Percentiles rank a stretch among this genome's conserved stretches.
Evolutionary conservation across 2,113 vertebrate genomes (phyloP).

Genomic region (Equus quagga): DNA sequence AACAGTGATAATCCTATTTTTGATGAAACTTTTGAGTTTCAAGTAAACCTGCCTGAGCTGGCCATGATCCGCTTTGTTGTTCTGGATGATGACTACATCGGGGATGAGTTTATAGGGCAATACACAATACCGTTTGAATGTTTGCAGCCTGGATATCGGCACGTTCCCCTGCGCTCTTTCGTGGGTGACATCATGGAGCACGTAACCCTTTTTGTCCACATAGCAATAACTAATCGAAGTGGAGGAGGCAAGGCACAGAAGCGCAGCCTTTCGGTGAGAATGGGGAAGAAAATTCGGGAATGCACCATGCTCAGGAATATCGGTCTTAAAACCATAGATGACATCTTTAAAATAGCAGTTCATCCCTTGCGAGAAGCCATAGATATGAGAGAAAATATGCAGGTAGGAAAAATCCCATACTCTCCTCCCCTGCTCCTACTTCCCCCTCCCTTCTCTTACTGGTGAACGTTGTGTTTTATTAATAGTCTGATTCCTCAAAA

Average conservation of each 20-base stretch:
- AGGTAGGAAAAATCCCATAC: slow-evolving; percentile 87
- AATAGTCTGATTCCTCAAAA: background rate
- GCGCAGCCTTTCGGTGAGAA: slow-evolving; percentile 94
- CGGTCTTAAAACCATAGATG: slow-evolving; percentile 94
- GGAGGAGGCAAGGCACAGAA: slow-evolving; percentile 97
- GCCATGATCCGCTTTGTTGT: slow-evolving; percentile 97
- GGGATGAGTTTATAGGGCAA: slow-evolving; percentile 99
- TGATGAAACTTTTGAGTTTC: slow-evolving; percentile 98
- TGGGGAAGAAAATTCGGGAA: slow-evolving; percentile 93
- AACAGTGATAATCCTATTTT: slow-evolving; percentile 98
- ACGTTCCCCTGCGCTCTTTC: slow-evolving; percentile 94
- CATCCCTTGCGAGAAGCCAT: slow-evolving; percentile 94
- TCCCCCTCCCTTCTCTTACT: background rate
- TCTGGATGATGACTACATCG: slow-evolving; percentile 98
- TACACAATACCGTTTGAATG: slow-evolving; percentile 97
- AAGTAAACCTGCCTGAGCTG: slow-evolving; percentile 97
- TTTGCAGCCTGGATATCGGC: slow-evolving; percentile 96
- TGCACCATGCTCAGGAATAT: slow-evolving; percentile 95
- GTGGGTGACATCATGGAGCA: slow-evolving; percentile 95
- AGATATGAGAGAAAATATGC: slow-evolving; percentile 95
- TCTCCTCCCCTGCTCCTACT: background rate
- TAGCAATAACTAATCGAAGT: slow-evolving; percentile 95
- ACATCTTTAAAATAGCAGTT: slow-evolving; percentile 94
- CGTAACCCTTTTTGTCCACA: slow-evolving; percentile 95
- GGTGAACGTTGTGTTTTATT: background rate